A percentile compares a stretch with the other conserved stretches of the same genome.
These are phyloP conservation scores for Zelostemma sp. DNA, from an alignment of 1,140 invertebrate genomes.

Conservation along the genomic window DNA sequence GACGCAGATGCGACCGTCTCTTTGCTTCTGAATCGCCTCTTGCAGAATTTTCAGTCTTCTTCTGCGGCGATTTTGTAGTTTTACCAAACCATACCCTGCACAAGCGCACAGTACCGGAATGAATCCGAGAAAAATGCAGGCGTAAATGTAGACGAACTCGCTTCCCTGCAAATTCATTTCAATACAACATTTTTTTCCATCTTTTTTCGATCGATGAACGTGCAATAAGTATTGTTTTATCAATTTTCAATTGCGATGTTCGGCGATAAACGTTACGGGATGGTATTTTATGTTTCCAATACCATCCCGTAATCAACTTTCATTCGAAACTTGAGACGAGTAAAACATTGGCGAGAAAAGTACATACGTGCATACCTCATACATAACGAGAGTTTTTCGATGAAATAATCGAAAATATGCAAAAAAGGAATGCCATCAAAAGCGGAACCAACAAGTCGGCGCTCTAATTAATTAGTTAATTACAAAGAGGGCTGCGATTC, in stretches of 20 bases:
- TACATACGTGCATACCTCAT: too few relatives aligned
- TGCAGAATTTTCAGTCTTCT: conserved; percentile 85
- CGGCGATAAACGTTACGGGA: too few relatives aligned
- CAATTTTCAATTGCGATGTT: too few relatives aligned
- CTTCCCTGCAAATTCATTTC: conserved; percentile 80
- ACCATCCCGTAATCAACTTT: neutral
- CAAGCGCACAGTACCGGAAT: conserved; percentile 92
- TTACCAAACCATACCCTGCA: conserved; percentile 93
- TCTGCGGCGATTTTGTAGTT: conserved; percentile 88
- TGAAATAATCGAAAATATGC: neutral
- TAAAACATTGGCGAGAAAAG: neutral
- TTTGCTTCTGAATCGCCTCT: conserved; percentile 78
- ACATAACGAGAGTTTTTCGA: neutral
- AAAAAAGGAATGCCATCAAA: neutral
- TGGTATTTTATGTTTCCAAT: too few relatives aligned
- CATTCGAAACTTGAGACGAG: conserved; percentile 1
- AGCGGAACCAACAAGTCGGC: neutral
- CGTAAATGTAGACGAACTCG: conserved; percentile 97
- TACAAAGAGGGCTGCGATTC: neutral
- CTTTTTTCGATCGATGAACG: too few relatives aligned
- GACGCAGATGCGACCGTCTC: conserved; percentile 77
- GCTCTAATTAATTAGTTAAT: neutral
- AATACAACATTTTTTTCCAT: too few relatives aligned
- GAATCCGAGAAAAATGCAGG: conserved; percentile 88
- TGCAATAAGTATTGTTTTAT: too few relatives aligned